phyloP scores from a whole-genome alignment of 64 coral and sea anemone species.

The Montipora cactus region DNA sequence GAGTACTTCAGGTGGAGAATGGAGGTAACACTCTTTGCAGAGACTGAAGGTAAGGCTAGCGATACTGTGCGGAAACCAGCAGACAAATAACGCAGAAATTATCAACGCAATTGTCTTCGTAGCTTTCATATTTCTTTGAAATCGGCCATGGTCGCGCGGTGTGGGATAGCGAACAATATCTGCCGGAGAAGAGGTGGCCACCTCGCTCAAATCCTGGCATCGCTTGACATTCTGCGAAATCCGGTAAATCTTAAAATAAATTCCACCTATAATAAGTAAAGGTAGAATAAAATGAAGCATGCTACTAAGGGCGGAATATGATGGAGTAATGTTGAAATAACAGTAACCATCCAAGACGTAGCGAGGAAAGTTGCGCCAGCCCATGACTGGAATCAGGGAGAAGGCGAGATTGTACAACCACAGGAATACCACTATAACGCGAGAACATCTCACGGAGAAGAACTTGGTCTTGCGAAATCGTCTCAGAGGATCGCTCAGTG shows the following conservation, averaged over 20 bases:
- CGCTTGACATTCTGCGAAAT: conserved; percentile 65
- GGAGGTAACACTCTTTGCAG: conserved; percentile 29
- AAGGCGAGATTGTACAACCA: conserved; percentile 81
- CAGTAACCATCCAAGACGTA: conserved; percentile 40
- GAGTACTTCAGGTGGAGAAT: neutral
- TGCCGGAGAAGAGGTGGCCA: neutral
- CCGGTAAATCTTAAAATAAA: conserved; percentile 85
- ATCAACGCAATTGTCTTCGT: conserved; percentile 88
- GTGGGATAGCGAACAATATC: neutral
- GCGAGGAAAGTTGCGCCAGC: conserved; percentile 47
- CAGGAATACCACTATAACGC: conserved; percentile 60
- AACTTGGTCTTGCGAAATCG: conserved; percentile 64
- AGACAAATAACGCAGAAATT: conserved; percentile 84
- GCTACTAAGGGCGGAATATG: conserved; percentile 78
- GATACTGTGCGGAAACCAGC: conserved; percentile 86
- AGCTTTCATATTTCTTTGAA: conserved; percentile 79
- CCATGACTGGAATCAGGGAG: conserved; percentile 81
- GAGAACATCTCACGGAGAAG: conserved; percentile 60
- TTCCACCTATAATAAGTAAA: conserved; percentile 64
- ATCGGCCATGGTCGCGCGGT: conserved; percentile 25
- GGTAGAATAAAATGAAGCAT: conserved; percentile 91
- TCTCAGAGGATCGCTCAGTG: conserved; percentile 80
- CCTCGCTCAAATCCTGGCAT: neutral
- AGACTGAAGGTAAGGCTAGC: conserved; percentile 50
- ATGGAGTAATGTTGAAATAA: conserved; percentile 62